Conservation (phyloP, 2,797 vertebrate genomes). For the Scolopax rusticola region DNA sequence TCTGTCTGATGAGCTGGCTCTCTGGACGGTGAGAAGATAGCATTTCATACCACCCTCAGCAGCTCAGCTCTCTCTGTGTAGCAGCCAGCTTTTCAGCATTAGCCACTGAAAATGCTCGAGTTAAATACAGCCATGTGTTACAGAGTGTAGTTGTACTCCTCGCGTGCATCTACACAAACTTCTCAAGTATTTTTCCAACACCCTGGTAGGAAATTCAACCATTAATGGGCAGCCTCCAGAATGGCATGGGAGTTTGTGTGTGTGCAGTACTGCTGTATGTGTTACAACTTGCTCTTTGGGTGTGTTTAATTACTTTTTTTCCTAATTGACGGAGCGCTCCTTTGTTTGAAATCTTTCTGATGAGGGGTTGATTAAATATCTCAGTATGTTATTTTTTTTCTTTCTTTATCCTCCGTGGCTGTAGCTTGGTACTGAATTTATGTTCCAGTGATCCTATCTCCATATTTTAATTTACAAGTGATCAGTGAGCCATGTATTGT, state of each 20-base stretch:
- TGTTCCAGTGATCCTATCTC: constrained; percentile 63
- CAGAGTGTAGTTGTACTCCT: neutral
- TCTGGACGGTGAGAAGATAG: neutral
- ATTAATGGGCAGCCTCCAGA: neutral
- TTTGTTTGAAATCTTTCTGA: constrained; percentile 61
- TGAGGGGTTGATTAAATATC: constrained; percentile 46
- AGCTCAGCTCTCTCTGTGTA: neutral
- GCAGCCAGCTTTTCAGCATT: neutral
- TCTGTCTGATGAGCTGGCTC: neutral
- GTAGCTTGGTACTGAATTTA: constrained; percentile 43
- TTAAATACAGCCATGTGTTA: accelerated
- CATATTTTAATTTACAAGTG: constrained; percentile 69
- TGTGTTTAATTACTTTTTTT: constrained; percentile 26
- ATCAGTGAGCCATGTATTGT: constrained; percentile 49
- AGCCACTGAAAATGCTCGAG: neutral
- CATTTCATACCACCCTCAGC: neutral
- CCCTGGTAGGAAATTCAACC: neutral
- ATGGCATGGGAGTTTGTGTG: neutral
- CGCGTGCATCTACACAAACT: accelerated
- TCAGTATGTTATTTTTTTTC: constrained; percentile 9
- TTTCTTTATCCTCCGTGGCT: constrained; percentile 10
- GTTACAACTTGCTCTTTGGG: neutral
- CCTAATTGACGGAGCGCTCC: neutral
- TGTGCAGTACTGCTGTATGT: neutral
- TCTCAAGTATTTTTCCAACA: neutral